Evolutionary conservation across 2,888 invertebrate genomes (phyloP), one percentile per base, ranked within the genome.

Genomic region (Mesorhabditis spiculigera): DNA sequence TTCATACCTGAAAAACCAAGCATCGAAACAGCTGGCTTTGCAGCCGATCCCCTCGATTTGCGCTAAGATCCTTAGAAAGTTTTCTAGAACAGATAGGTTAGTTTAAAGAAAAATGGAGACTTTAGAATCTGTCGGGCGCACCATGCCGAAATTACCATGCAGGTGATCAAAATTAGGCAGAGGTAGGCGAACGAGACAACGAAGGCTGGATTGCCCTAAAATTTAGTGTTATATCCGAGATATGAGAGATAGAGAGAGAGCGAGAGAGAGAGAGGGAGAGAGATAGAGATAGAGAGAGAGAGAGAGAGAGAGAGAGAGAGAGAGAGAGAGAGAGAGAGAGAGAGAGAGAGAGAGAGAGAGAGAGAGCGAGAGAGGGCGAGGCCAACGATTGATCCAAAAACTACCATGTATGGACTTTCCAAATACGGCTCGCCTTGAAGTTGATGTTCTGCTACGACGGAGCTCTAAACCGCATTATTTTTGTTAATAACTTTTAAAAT

Each of bases 161-260:
- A 50, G n/a, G 10, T 50, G 10, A 50, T 13, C n/a, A 50, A 50
- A 50, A 50, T 50, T n/a, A 50, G n/a, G n/a, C 58, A 50, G 58
- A 50, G 58, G 58, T 50, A 50, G 58, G 58, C 58, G 58, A 50
- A 13, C 10, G 58, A 50, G n/a, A 50, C n/a, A n/a, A 50, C n/a
- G 58, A 50, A 50, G 58, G n/a, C n/a, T 50, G 58, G 58, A 50
- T 50, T 50, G n/a, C 58, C 58, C 58, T 50, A n/a, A n/a, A 50
- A 50, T 50, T 28, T n/a, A n/a, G n/a, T n/a, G n/a, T n/a, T n/a
- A n/a, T n/a, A n/a, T n/a, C n/a, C n/a, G n/a, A n/a, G n/a, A n/a
- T n/a, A n/a, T n/a, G n/a, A n/a, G n/a, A n/a, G n/a, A n/a, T n/a
- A n/a, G 28, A 28, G 28, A 28, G 28, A 28, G 28, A 28, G 28